phyloP scores from a whole-genome alignment of 2,797 vertebrate species.

The Thamnophis elegans region DNA sequence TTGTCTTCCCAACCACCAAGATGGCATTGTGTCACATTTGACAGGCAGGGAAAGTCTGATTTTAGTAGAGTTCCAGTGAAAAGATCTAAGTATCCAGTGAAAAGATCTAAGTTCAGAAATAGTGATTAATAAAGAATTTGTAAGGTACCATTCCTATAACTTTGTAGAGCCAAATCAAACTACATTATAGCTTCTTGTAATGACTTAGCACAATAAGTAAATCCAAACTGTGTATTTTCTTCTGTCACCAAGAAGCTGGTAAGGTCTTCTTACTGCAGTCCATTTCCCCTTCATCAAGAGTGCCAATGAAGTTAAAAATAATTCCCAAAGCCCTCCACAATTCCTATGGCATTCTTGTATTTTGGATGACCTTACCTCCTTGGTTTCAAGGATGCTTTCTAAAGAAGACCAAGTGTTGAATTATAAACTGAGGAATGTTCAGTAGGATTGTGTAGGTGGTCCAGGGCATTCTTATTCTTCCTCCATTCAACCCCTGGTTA shows the following conservation, averaged over 20 bases:
- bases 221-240: neutral
- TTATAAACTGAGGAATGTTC: neutral
- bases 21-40: neutral
- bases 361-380: neutral
- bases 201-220: neutral
- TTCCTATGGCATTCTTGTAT: neutral
- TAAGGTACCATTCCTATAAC: neutral
- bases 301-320: neutral
- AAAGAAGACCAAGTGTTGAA: neutral
- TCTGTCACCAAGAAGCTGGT: neutral
- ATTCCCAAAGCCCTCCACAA: neutral
- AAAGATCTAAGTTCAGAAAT: neutral
- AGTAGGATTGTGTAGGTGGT: neutral
- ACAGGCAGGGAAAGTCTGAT: neutral
- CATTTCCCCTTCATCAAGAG: neutral
- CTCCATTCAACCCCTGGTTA: neutral
- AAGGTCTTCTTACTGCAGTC: neutral
- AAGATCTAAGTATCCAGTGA: neutral
- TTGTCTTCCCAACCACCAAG: neutral
- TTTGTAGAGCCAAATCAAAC: neutral
- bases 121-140: neutral
- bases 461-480: neutral
- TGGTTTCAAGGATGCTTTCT: neutral
- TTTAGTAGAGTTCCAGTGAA: neutral
- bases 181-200: neutral